These are phyloP conservation scores for Sminthurinus aureus DNA, from an alignment of 2,888 invertebrate species.

Conservation along the genomic window DNA sequence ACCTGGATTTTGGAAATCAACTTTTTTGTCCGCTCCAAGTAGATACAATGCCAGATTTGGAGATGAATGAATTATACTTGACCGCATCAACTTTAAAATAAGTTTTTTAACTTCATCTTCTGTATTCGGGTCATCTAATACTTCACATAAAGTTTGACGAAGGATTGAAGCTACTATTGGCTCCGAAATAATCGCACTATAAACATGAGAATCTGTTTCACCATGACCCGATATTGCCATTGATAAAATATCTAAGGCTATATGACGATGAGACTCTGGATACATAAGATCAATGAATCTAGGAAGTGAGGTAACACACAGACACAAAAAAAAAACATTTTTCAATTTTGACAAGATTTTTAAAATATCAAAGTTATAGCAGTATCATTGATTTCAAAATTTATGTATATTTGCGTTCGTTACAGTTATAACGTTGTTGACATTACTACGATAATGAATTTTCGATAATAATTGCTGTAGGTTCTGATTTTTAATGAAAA, in stretches of 20 bases:
- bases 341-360: not conserved
- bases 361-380: not conserved
- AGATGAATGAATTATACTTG: slow-evolving; percentile 77
- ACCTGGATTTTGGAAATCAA: slow-evolving; percentile 81
- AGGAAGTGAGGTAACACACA: not conserved
- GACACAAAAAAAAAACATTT: slow-evolving; percentile 14
- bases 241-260: slow-evolving; percentile 54
- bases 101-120: slow-evolving; percentile 71
- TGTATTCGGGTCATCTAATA: slow-evolving; percentile 41
- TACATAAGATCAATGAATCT: slow-evolving; percentile 51
- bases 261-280: slow-evolving; percentile 48
- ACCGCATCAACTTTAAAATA: slow-evolving; percentile 77
- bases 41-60: slow-evolving; percentile 90
- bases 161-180: slow-evolving; percentile 47
- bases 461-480: too few relatives aligned
- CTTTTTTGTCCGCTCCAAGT: slow-evolving; percentile 83
- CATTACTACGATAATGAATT: too few relatives aligned
- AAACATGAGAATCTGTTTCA: slow-evolving; percentile 53
- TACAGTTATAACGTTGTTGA: too few relatives aligned
- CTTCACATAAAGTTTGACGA: slow-evolving; percentile 51
- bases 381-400: too few relatives aligned
- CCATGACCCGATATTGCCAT: slow-evolving; percentile 48
- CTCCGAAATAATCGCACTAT: slow-evolving; percentile 50
- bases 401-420: too few relatives aligned
- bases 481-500: too few relatives aligned